Evolutionary conservation across 1,140 invertebrate genomes (phyloP).

Genomic region (Hermatobates lingyangjiaoensis): DNA sequence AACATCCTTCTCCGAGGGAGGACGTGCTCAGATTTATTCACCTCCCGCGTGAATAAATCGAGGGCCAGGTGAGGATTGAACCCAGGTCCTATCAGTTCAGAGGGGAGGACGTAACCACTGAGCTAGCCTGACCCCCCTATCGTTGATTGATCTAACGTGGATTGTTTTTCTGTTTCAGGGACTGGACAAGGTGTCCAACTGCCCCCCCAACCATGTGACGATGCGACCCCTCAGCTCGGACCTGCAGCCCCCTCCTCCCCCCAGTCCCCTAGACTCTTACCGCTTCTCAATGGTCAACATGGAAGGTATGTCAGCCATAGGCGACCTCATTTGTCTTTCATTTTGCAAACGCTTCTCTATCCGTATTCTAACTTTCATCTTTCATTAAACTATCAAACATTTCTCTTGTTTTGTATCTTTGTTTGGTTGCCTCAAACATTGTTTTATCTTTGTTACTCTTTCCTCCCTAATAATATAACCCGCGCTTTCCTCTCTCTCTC

Average conservation of each 20-base stretch:
- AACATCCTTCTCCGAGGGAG: no score
- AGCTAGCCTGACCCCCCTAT: no score
- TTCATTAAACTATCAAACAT: background rate
- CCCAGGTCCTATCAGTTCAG: no score
- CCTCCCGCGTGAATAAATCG: no score
- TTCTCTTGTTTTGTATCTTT: background rate
- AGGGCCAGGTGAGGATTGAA: no score
- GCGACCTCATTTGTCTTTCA: background rate
- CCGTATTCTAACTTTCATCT: background rate
- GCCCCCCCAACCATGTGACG: conserved; percentile 15
- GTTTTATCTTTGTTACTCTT: background rate
- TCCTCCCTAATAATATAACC: background rate
- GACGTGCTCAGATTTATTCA: no score
- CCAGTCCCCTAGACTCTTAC: conserved; percentile 63
- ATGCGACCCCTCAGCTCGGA: conserved; percentile 36
- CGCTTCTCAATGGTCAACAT: conserved; percentile 83
- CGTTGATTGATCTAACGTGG: no score
- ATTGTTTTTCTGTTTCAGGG: conserved; percentile 37
- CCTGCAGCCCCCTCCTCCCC: conserved; percentile 40
- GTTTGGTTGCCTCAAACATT: background rate
- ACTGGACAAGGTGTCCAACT: conserved; percentile 35
- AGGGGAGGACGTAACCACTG: no score
- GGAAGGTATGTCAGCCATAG: conserved; percentile 36
- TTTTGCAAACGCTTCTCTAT: background rate
- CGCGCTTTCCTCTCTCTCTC: background rate